A percentile compares a stretch with the other conserved stretches of the same genome.
Evolutionary conservation across 2,888 invertebrate genomes (phyloP).

Genomic region (Spilosoma lubricipeda): DNA sequence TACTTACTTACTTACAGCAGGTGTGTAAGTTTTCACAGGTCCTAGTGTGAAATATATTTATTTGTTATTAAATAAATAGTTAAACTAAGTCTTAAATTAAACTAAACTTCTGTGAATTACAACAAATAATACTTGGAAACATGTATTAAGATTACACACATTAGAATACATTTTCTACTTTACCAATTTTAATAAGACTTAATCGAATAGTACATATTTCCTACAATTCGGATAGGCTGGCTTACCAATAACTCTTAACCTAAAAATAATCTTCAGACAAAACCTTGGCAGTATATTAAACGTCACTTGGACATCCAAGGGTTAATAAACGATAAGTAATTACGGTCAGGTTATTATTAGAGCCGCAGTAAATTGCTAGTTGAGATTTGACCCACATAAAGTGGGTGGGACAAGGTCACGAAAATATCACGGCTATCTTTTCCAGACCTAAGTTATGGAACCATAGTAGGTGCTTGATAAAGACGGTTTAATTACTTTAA

Average conservation of each 20-base stretch:
- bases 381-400: constrained; percentile 60
- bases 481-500: constrained; percentile 16
- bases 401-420: constrained; percentile 45
- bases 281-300: constrained; percentile 42
- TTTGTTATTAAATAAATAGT: too few species aligned
- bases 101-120: too few species aligned
- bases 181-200: neutral
- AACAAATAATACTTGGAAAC: too few species aligned
- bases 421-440: constrained; percentile 48
- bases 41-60: too few species aligned
- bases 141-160: too few species aligned
- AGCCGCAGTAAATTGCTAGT: constrained; percentile 51
- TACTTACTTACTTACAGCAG: too few species aligned
- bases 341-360: constrained; percentile 56
- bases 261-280: constrained; percentile 29
- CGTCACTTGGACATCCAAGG: constrained; percentile 51
- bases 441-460: constrained; percentile 26
- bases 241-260: constrained; percentile 1
- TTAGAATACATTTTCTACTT: neutral
- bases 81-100: too few species aligned
- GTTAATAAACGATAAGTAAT: constrained; percentile 63
- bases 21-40: too few species aligned
- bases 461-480: constrained; percentile 13
- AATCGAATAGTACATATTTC: neutral
- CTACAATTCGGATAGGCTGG: neutral